Base-by-base conservation (phyloP, 2,797 vertebrate species). In the Pipistrellus kuhlii region DNA sequence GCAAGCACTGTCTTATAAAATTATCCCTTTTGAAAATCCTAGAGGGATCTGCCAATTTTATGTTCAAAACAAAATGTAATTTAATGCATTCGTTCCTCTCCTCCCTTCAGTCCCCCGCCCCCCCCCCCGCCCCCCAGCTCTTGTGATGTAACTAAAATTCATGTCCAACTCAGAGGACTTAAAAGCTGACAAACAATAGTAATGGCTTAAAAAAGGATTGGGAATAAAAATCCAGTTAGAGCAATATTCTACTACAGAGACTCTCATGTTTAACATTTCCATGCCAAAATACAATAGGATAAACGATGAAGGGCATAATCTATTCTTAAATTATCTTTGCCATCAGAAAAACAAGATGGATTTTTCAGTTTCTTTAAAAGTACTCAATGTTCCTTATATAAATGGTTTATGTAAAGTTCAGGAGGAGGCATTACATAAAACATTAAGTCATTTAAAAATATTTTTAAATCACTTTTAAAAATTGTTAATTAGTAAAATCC, bases 341-440 rank as follows among this genome's bases (percentile, higher is more conserved):
- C 59, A 93, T 96, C 41, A 77, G 73, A 78, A 81, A 94, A 90
- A 72, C 46, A 90, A 86, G 55, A 44, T 48, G 23, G 66, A 81
- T 64, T 91, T 84, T 91, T 23, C 86, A 59, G 62, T 72, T 85
- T 72, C 57, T 12, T 85, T 35, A 73, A 94, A 91, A 84, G 71
- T 71, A 76, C 69, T 87, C 17, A 66, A 25, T 5, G n/a, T 38
- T 73, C 59, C 6, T 86, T 90, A 90, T 20, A 64, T 85, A 80
- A 68, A 81, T 75, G 44, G n/a, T 57, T 75, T 41, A 68, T 46
- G 41, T 68, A 66, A 55, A 72, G 7, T 66, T 91, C 66, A 57
- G 53, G 32, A 41, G 59, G 77, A 41, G 64, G 66, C 7, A n/a
- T 62, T 83, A 83, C 30, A 35, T 23, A 66, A 83, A 83, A 66